Evolutionary conservation across 2,797 vertebrate genomes (phyloP), one percentile per base, ranked within the genome.

Genomic region (Lemur catta): DNA sequence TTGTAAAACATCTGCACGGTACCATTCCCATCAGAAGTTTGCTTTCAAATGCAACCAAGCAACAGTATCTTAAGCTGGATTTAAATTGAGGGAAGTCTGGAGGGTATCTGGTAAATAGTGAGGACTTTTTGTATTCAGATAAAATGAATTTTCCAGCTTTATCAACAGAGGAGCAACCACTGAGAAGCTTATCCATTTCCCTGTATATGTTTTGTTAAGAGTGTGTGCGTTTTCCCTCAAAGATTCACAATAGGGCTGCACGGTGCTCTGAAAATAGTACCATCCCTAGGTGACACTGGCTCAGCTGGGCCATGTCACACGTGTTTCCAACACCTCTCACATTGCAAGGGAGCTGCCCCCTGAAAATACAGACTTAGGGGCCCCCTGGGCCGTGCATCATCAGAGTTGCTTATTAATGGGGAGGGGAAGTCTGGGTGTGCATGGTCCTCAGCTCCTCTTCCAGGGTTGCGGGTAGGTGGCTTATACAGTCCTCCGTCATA

Each of bases 31-130:
- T 93, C 67, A 91, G 52, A 90, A 84, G 33, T 93, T 74, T 96
- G 35, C 82, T 94, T 96, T 96, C 22, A 81, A 94, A 69, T 92
- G 92, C 95, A 92, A 85, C 46, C 63, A 94, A 95, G 20, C 38
- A 72, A 67, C 94, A 35, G 24, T 57, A 11, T 93, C 38, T 93
- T 71, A 92, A 94, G 67, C 50, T 3, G 4, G 43, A 41, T 93
- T 91, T 94, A 85, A 92, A 46, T 43, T 50, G 48, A 8, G 61
- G 69, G 61, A 89, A 76, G 85, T 33, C 41, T 89, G 35, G 78
- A 87, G 65, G n/a, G 7, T 65, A 79, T 87, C 61, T 61, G 43
- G 72, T 80, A 81, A 93, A 92, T 41, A 61, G 0, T 52, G 24
- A 69, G 43, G 30, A 43, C 38, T 76, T 91, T 20, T 52, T 78